phyloP scores from a whole-genome alignment of 1,140 invertebrate species.

The Dreissena rostriformis region DNA sequence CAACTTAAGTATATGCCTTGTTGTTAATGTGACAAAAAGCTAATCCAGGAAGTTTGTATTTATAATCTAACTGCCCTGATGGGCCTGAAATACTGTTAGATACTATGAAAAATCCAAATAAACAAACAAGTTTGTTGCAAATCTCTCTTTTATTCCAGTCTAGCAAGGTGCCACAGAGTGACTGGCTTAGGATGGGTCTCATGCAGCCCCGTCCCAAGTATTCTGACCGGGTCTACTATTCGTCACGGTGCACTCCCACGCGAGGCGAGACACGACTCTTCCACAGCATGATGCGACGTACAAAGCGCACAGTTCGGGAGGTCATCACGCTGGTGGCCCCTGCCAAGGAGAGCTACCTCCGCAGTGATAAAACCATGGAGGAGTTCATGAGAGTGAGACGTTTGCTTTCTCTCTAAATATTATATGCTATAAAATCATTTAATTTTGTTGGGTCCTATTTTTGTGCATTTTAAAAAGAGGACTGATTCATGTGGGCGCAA shows the following conservation, averaged over 20 bases:
- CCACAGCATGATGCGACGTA: conserved; percentile 72
- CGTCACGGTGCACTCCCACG: conserved; percentile 75
- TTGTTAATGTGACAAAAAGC: too few relatives aligned
- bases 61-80: too few relatives aligned
- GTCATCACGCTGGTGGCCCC: conserved; percentile 73
- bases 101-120: too few relatives aligned
- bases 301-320: conserved; percentile 68
- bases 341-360: conserved; percentile 73
- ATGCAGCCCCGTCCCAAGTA: conserved; percentile 76
- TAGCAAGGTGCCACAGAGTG: conserved; percentile 74
- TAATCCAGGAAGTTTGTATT: too few relatives aligned
- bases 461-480: too few relatives aligned
- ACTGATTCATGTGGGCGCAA: too few relatives aligned
- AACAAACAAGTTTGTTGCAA: too few relatives aligned
- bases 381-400: conserved; percentile 73
- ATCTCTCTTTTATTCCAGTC: conserved; percentile 59
- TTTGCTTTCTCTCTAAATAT: too few relatives aligned
- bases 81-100: too few relatives aligned
- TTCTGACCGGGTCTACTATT: conserved; percentile 77
- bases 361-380: conserved; percentile 75
- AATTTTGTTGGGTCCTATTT: too few relatives aligned
- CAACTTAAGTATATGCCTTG: too few relatives aligned
- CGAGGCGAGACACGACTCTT: conserved; percentile 76
- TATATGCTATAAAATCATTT: too few relatives aligned
- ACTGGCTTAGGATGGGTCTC: conserved; percentile 77